Evolutionary conservation across 2,888 invertebrate genomes (phyloP), one percentile per base, ranked within the genome.

Genomic region (Chalcis sispes): DNA sequence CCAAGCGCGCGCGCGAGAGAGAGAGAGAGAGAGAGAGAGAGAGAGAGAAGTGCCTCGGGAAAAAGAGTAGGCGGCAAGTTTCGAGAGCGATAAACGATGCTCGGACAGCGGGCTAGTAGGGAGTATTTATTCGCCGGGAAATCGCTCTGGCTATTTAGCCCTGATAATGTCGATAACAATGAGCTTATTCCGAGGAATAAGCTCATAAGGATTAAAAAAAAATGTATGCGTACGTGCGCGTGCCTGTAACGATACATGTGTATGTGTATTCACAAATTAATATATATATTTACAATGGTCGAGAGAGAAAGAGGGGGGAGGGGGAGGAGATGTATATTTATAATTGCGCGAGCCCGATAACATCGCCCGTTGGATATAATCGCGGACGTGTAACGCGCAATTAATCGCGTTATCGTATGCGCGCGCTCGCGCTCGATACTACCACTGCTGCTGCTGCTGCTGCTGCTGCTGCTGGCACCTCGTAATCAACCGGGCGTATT

Each of bases 351-450:
- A 50, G n/a, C 29, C 23, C 7, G 25, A 13, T 54, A 18, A 29
- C 40, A 46, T 32, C 40, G 59, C 42, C 23, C 61, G 61, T 1
- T 3, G 23, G 52, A 23, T 69, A 59, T 59, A 48, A 50, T 50
- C 62, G 18, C 46, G 59, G 32, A 59, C 54, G 75, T 62, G 69
- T 62, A 62, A 75, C 71, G 59, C 27, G 67, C 64, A 72, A 67
- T 77, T 72, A 67, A 72, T 77, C 72, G 72, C 64, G 69, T 58
- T 72, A 72, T 77, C 67, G 66, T n/a, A n/a, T n/a, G n/a, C n/a
- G n/a, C n/a, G n/a, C n/a, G n/a, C n/a, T n/a, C n/a, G n/a, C n/a
- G n/a, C n/a, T n/a, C n/a, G n/a, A n/a, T n/a, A n/a, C n/a, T n/a
- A n/a, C n/a, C n/a, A n/a, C n/a, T n/a, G n/a, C n/a, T n/a, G n/a